Percentiles rank a stretch among this genome's conserved stretches.
These are phyloP conservation scores for Tyto alba DNA, from an alignment of 2,113 vertebrate species.

Conservation along the genomic window DNA sequence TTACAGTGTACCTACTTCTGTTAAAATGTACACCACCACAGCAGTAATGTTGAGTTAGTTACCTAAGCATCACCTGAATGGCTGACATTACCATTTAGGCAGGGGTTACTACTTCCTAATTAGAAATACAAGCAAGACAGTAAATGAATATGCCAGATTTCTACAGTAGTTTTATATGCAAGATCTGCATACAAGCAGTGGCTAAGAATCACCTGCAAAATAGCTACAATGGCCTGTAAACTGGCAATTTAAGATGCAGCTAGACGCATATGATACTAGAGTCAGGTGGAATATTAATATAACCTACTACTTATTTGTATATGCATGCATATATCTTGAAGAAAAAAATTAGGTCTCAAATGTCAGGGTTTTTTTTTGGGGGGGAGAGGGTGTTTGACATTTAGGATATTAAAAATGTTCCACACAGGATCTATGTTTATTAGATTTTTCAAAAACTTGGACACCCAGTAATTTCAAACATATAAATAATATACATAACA, in stretches of 20 bases:
- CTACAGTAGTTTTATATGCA: background rate
- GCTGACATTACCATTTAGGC: background rate
- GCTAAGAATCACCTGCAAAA: background rate
- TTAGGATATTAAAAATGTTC: background rate
- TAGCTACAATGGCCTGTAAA: background rate
- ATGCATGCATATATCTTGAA: background rate
- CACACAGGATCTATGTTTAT: background rate
- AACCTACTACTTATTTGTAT: background rate
- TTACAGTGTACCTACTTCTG: background rate
- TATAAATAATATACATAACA: background rate
- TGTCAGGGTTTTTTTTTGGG: background rate
- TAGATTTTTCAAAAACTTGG: background rate
- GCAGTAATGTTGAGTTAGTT: background rate
- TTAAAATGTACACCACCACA: background rate
- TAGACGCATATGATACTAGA: background rate
- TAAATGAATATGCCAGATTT: background rate
- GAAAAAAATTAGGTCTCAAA: background rate
- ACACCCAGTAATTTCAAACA: background rate
- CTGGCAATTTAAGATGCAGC: background rate
- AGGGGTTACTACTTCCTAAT: background rate
- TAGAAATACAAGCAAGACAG: background rate
- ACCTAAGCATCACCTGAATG: background rate
- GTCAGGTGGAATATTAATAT: background rate
- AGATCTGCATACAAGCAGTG: background rate
- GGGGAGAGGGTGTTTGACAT: background rate